Conservation (phyloP, 2,888 invertebrate genomes). For the Pyrrhia umbra region DNA sequence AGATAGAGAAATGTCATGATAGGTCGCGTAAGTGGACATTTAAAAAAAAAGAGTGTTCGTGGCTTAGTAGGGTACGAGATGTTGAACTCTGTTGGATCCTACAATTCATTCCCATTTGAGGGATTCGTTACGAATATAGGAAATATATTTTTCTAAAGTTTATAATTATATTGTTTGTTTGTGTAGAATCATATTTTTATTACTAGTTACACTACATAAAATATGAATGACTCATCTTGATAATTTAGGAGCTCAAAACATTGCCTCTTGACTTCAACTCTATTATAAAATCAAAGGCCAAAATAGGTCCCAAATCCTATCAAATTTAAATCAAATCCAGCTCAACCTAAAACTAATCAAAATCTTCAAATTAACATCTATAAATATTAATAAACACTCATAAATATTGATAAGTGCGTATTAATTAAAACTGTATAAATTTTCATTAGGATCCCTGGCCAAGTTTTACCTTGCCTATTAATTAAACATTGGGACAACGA, state of each 20-base stretch:
- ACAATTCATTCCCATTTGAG: too few species aligned
- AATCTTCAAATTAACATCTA: conserved; percentile 36
- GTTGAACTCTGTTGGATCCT: too few species aligned
- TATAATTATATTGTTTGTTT: too few species aligned
- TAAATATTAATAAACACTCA: conserved; percentile 55
- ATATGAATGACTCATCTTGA: too few species aligned
- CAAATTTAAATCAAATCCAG: conserved; percentile 24
- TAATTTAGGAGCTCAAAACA: too few species aligned
- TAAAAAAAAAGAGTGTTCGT: too few species aligned
- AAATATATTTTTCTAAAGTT: too few species aligned
- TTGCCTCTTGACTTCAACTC: too few species aligned
- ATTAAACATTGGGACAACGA: conserved; percentile 75
- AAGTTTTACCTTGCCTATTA: conserved; percentile 67
- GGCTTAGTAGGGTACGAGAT: too few species aligned
- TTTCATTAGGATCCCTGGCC: conserved; percentile 65
- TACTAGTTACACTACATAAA: not conserved
- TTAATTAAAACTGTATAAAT: conserved; percentile 72
- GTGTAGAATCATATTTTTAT: not conserved
- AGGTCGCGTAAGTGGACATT: too few species aligned
- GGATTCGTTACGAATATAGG: too few species aligned
- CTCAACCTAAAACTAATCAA: conserved; percentile 34
- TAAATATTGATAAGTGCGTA: conserved; percentile 61
- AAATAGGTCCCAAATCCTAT: conserved; percentile 2
- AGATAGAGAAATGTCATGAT: not conserved
- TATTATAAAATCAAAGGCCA: too few species aligned